Base-by-base conservation (phyloP, 2,797 vertebrate species). In the Kryptopterus vitreolus region DNA sequence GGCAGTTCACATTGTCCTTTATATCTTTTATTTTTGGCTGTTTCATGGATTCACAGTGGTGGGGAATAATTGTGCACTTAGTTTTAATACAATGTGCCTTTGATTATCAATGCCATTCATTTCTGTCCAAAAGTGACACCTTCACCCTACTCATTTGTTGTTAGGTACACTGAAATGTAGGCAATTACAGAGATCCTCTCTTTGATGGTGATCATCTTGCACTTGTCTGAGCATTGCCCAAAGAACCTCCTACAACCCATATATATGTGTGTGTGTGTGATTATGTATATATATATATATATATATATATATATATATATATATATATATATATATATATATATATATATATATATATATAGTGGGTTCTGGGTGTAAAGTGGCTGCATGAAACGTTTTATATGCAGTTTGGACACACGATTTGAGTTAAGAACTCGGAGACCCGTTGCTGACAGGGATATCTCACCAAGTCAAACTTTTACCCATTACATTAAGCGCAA, bases 41-140 rank as follows among this genome's bases (percentile, higher is more conserved):
- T 84, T 85, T 88, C 79, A 75, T 82, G 80, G 88, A 87, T 91
- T 81, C 89, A 91, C 87, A 89, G 87, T 88, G 90, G 88, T 92
- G 88, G 91, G 92, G 90, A 85, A 76, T 91, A 92, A 89, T 90
- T 88, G 92, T 94, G 92, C 92, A 93, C 93, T 94, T 93, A 90
- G 92, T 93, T 93, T 93, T 93, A 94, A 87, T 86, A 95, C 92
- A 92, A 95, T 94, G 95, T 96, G 95, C 95, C 95, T 96, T 96
- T 95, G 94, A 94, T 95, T 94, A 92, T 84, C 86, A 92, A 93
- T 93, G 91, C 92, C 93, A 85, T 87, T 85, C 61, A 33, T 74
- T 63, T 84, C 80, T 85, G 63, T 83, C 69, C 73, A 82, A 89
- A 89, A 86, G 88, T 89, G 83, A 86, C 88, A 90, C 89, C 91